Base-by-base conservation (phyloP, 2,113 vertebrate genomes). In the Naja naja region DNA sequence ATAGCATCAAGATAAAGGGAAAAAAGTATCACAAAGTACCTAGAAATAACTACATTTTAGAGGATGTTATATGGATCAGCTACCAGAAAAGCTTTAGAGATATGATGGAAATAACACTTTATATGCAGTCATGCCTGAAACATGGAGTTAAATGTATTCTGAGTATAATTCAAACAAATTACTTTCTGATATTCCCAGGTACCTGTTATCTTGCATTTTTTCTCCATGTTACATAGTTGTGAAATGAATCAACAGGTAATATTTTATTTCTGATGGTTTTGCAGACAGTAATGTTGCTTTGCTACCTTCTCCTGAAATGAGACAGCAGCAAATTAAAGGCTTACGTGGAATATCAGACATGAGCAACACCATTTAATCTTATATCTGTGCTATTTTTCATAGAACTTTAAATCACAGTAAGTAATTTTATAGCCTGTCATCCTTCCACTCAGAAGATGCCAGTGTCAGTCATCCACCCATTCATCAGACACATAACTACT, bases 391-490 rank as follows among this genome's bases (percentile, higher is more conserved):
- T 89, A 89, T 74, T 86, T 88, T 90, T 90, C 92, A 87, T 53
- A 90, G 89, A 81, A 93, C 81, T 87, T 93, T 93, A 93, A 93
- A 93, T 93, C 89, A 93, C 55, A 87, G 92, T 39, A 86, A 87
- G 89, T 87, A 87, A 64, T 90, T 93, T 93, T 93, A 93, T 74
- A 93, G 45, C 89, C 89, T 90, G 89, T 90, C 92, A 89, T 90
- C 92, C 92, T 90, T 93, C 69, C 89, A 87, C 92, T 93, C 81
- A 87, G 92, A 90, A 93, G 92, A 93, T 93, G 92, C 55, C 81
- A 90, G 55, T 89, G 81, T 93, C 92, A 90, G n/a, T 93, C 89
- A 90, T 86, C 88, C 74, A 87, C 55, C 89, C 89, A 69, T 93
- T 87, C 43, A 45, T 90, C 92, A 90, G 81, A n/a, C 47, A 64